A percentile compares a stretch with the other conserved stretches of the same genome.
Evolutionary conservation across 2,797 vertebrate species (phyloP).

Genomic region (Myotis pilosus): DNA sequence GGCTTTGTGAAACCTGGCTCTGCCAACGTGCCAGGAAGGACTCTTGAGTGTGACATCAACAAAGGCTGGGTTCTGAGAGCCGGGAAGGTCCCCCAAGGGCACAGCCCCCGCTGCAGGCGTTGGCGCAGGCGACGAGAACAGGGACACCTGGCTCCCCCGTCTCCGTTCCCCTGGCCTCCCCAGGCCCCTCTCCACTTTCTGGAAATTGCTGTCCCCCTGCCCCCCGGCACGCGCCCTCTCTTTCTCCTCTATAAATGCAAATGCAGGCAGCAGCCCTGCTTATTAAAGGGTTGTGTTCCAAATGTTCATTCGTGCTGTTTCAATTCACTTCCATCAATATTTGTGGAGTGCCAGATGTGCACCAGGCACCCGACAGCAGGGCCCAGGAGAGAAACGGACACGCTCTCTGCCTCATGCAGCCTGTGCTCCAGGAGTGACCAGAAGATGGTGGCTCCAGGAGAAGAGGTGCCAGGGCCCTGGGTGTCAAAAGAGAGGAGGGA

Average conservation of each 20-base stretch:
- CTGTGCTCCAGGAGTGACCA: neutral
- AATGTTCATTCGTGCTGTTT: neutral
- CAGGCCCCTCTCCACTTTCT: neutral
- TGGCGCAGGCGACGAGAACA: neutral
- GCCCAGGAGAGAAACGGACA: neutral
- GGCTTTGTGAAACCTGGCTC: slow-evolving; percentile 12
- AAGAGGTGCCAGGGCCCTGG: neutral
- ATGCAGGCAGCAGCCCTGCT: neutral
- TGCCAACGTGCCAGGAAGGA: neutral
- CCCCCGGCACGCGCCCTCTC: neutral
- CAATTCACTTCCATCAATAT: neutral
- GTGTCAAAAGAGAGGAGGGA: neutral
- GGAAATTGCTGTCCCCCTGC: neutral
- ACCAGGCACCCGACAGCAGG: neutral
- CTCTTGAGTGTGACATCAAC: slow-evolving; percentile 52
- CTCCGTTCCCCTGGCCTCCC: neutral
- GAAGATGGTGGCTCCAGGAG: neutral
- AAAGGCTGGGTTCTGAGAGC: neutral
- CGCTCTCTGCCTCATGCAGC: neutral
- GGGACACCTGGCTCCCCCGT: neutral
- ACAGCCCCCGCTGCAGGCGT: neutral
- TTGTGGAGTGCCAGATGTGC: neutral
- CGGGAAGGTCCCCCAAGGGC: slow-evolving; percentile 70
- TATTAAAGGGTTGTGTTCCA: neutral
- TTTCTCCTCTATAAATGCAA: neutral